Conservation (phyloP, 1,140 invertebrate species). For the Asbolus verrucosus region DNA sequence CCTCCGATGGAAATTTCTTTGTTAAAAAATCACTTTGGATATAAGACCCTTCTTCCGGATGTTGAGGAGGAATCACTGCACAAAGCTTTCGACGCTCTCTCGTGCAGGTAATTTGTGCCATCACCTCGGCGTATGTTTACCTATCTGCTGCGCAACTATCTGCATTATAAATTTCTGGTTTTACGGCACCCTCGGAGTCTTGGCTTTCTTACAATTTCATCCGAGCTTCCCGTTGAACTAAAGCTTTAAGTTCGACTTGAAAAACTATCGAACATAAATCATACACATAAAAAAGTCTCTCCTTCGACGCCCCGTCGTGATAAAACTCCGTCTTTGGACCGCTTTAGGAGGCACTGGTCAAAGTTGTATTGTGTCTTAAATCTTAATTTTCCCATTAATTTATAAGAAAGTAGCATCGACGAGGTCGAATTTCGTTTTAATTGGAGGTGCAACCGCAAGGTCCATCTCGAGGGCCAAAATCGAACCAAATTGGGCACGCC, state of each 20-base stretch:
- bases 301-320: conserved; percentile 9
- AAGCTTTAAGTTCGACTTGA: conserved; percentile 15
- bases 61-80: too few relatives aligned
- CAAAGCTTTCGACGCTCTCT: neutral
- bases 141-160: neutral
- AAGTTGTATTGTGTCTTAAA: too few relatives aligned
- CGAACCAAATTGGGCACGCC: too few relatives aligned
- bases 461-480: too few relatives aligned
- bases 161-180: conserved; percentile 19
- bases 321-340: conserved; percentile 10
- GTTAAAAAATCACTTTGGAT: too few relatives aligned
- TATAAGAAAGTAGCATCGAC: too few relatives aligned
- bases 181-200: conserved; percentile 7
- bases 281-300: conserved; percentile 12
- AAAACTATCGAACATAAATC: conserved; percentile 27
- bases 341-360: too few relatives aligned
- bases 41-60: too few relatives aligned
- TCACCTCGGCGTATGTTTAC: conserved; percentile 5
- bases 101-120: neutral
- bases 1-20: too few relatives aligned
- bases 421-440: too few relatives aligned
- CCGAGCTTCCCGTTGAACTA: conserved; percentile 2
- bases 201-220: conserved; percentile 24
- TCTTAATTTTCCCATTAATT: too few relatives aligned
- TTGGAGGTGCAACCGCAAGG: too few relatives aligned